Base-by-base conservation (phyloP, 2,797 vertebrate species). In the Neostethus bicornis region DNA sequence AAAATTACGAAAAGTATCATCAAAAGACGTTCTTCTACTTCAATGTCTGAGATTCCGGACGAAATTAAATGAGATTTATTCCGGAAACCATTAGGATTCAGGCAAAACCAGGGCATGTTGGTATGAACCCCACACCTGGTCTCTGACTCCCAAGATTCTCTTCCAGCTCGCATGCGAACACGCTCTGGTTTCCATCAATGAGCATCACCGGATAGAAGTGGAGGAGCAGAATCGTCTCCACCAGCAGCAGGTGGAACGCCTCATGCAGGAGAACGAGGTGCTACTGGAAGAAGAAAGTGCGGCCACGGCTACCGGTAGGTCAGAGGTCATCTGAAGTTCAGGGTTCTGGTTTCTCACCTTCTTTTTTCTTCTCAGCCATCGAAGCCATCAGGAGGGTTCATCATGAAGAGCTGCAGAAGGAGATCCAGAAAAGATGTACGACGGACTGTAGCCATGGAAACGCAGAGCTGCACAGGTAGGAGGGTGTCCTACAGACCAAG, bases 241-340 rank as follows among this genome's bases (percentile, higher is more conserved):
- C 59, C 85, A 79, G 17, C 78, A 70, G 66, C 89, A 92, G 21
- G 60, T 89, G 57, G 75, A 86, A 66, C 69, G 58, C 55, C 79
- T 90, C 61, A 76, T 86, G 51, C 11, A 66, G 51, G 89, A 92
- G 49, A 84, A 81, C 53, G 89, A 92, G 49, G 55, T 59, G 16
- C 85, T 92, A 51, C 75, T 92, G 75, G 84, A 88, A 34, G 91
- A 92, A 77, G 91, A 92, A 71, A 83, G 84, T 0, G 55, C 81
- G 0, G 90, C 90, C 0, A 92, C 90, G 0, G 79, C 77, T 0
- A 89, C 79, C 0, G 91, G 91, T 92, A 49, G 75, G 66, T 16
- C 7, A 10, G 2, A 13, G 8, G 10, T 14, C 29, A 29, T 31
- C 9, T 8, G 12, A 10, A 31, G 9, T 5, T 26, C 20, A 21